Percentiles rank a stretch among this genome's conserved stretches.
phyloP scores from a whole-genome alignment of 2,113 vertebrate genomes.

The Epinephelus cyanopodus region DNA sequence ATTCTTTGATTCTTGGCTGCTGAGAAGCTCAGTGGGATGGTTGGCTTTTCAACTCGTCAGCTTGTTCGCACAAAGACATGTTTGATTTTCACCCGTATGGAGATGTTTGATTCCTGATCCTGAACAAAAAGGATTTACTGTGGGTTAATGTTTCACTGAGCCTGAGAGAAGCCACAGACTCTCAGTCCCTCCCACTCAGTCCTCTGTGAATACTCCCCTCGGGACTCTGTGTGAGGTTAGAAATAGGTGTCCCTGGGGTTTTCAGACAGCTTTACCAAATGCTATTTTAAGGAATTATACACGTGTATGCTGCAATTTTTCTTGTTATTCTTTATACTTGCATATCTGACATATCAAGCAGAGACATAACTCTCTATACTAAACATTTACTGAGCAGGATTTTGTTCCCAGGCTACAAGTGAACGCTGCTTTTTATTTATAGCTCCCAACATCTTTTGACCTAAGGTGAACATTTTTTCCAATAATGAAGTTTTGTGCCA shows the following conservation, averaged over 20 bases:
- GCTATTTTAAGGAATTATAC: constrained; percentile 28
- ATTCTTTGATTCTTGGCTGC: constrained; percentile 75
- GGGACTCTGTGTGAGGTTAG: constrained; percentile 53
- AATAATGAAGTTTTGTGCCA: constrained; percentile 52
- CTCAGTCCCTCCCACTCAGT: constrained; percentile 58
- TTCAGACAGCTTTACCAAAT: constrained; percentile 44
- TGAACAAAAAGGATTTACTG: constrained; percentile 75
- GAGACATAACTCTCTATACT: constrained; percentile 9
- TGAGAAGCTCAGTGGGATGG: constrained; percentile 69
- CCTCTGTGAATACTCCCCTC: constrained; percentile 50
- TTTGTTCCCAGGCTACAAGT: constrained; percentile 9
- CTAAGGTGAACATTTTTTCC: constrained; percentile 39
- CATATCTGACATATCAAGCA: constrained; percentile 26
- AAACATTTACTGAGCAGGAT: constrained; percentile 10
- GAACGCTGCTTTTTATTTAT: constrained; percentile 31
- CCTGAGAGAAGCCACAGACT: constrained; percentile 54
- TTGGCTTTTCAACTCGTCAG: constrained; percentile 72
- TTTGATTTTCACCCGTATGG: constrained; percentile 73
- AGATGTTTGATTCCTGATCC: constrained; percentile 77
- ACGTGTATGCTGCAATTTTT: constrained; percentile 3
- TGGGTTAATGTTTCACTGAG: constrained; percentile 78
- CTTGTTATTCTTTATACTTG: constrained; percentile 1
- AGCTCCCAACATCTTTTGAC: constrained; percentile 44
- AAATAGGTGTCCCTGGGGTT: constrained; percentile 49
- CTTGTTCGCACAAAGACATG: constrained; percentile 70